phyloP scores from a whole-genome alignment of 2,113 vertebrate genomes.

The Riparia riparia region DNA sequence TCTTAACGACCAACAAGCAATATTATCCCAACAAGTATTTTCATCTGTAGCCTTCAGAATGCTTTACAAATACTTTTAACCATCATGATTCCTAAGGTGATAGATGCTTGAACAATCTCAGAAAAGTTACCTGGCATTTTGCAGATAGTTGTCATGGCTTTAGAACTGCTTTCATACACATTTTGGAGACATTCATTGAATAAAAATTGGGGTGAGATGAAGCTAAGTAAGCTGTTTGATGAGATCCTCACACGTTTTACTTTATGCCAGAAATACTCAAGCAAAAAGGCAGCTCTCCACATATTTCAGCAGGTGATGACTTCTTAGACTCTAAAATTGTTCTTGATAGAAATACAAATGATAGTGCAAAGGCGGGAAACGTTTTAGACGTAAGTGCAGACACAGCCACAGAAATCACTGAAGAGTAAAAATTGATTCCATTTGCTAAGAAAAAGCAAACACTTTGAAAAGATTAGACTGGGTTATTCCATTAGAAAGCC shows the following conservation, averaged over 20 bases:
- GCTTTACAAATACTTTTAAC: neutral
- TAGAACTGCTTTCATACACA: neutral
- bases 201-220: neutral
- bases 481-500: conserved; percentile 34
- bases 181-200: neutral
- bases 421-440: conserved; percentile 45
- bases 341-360: conserved; percentile 14
- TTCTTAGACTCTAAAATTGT: conserved; percentile 1
- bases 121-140: neutral
- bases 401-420: conserved; percentile 26
- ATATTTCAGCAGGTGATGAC: neutral
- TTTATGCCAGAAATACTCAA: neutral
- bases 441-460: conserved; percentile 28
- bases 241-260: neutral
- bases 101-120: neutral
- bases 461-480: neutral
- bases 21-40: neutral
- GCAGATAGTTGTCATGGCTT: neutral
- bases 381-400: conserved; percentile 15
- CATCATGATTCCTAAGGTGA: neutral
- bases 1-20: neutral
- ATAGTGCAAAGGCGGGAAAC: neutral
- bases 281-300: neutral
- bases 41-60: neutral
- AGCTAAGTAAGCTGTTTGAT: neutral